Conservation (phyloP, 2,797 vertebrate species). For the Tapera naevia region DNA sequence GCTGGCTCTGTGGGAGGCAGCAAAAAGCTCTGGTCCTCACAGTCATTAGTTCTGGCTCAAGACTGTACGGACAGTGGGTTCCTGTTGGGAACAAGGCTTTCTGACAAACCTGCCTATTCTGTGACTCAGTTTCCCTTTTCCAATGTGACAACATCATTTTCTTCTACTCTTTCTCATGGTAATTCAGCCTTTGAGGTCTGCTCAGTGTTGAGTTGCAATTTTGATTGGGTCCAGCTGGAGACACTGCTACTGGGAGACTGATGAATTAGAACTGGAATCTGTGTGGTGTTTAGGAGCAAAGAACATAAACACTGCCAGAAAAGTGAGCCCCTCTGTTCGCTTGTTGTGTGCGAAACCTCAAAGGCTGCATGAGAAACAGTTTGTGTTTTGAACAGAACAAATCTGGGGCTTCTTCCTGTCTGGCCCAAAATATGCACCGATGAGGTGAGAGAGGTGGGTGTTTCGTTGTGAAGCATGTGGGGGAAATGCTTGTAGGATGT, state of each 20-base stretch:
- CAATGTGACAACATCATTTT: not conserved
- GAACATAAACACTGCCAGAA: not conserved
- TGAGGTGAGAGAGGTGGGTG: not conserved
- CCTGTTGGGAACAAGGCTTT: not conserved
- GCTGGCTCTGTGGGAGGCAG: not conserved
- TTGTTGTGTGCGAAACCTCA: not conserved
- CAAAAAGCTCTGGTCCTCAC: not conserved
- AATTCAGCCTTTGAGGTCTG: not conserved
- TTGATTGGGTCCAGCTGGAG: not conserved
- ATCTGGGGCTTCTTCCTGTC: not conserved
- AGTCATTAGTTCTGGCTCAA: not conserved
- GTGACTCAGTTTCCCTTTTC: not conserved
- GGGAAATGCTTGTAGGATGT: not conserved
- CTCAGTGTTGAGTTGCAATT: not conserved
- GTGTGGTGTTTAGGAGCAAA: not conserved
- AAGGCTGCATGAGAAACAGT: not conserved
- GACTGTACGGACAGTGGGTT: not conserved
- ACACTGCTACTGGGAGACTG: not conserved
- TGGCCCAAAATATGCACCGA: not conserved
- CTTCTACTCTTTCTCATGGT: not conserved
- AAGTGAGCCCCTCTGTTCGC: not conserved
- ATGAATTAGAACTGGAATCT: not conserved
- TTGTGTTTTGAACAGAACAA: not conserved
- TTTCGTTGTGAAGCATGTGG: rapidly evolving
- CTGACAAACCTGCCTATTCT: not conserved